Conservation (phyloP, 1,140 invertebrate genomes). For the Cherax quadricarinatus region DNA sequence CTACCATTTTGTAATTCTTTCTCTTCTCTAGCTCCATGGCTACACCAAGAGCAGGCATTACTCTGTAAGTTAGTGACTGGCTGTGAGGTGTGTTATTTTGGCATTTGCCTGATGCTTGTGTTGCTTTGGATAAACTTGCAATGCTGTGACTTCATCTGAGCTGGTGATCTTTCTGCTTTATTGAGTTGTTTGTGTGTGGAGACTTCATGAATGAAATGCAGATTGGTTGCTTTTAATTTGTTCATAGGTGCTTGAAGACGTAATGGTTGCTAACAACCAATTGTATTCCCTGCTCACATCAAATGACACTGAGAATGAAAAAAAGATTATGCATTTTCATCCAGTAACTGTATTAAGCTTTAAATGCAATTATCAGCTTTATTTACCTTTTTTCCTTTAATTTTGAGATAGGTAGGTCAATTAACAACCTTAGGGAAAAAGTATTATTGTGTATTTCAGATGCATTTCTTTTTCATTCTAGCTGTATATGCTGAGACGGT, state of each 20-base stretch:
- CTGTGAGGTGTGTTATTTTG: slow-evolving; percentile 11
- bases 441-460: not conserved
- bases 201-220: not conserved
- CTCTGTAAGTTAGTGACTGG: slow-evolving; percentile 53
- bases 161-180: slow-evolving; percentile 4
- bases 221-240: not conserved
- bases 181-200: not conserved
- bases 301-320: not conserved
- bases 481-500: not conserved
- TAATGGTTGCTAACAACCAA: not conserved
- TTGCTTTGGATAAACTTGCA: not conserved
- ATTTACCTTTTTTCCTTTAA: not conserved
- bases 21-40: slow-evolving; percentile 52
- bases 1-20: slow-evolving; percentile 6
- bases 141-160: not conserved
- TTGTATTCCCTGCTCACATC: not conserved
- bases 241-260: not conserved
- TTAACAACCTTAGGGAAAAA: not conserved
- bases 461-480: not conserved
- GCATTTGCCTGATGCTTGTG: slow-evolving; percentile 27
- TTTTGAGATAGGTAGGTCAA: not conserved
- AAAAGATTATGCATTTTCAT: not conserved
- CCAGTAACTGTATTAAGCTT: not conserved
- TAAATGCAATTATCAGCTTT: not conserved
- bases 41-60: slow-evolving; percentile 62